Conservation (phyloP, 2,113 vertebrate genomes). For the Cygnus atratus region DNA sequence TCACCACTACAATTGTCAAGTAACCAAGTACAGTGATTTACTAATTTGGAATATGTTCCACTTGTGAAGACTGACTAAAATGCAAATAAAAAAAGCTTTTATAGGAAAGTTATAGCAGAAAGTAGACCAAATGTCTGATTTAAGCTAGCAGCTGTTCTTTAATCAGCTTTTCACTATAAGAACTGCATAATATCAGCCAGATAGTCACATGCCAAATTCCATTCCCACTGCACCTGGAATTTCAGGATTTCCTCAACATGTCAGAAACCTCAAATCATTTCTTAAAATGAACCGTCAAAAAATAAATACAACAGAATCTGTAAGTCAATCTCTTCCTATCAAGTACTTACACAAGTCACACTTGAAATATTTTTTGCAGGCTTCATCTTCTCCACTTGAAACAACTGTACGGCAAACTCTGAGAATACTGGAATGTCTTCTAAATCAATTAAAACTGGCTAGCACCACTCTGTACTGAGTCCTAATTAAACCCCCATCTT, state of each 20-base stretch:
- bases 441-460: not conserved
- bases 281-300: not conserved
- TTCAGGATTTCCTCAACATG: not conserved
- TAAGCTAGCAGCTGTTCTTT: slow-evolving; percentile 68
- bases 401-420: not conserved
- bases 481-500: not conserved
- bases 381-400: not conserved
- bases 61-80: not conserved
- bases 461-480: no score
- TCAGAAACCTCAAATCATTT: not conserved
- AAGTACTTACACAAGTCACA: not conserved
- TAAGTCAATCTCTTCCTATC: not conserved
- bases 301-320: not conserved
- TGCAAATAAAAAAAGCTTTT: not conserved
- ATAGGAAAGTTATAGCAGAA: not conserved
- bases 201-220: slow-evolving; percentile 10
- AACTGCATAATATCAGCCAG: not conserved
- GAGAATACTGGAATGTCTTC: not conserved
- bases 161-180: slow-evolving; percentile 16
- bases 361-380: not conserved
- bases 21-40: not conserved
- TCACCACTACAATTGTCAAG: not conserved
- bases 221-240: slow-evolving; percentile 50
- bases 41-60: not conserved
- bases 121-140: slow-evolving; percentile 41